Conservation (phyloP, 37 sponge, comb jelly and placozoan species). For the Agelas oroides region DNA sequence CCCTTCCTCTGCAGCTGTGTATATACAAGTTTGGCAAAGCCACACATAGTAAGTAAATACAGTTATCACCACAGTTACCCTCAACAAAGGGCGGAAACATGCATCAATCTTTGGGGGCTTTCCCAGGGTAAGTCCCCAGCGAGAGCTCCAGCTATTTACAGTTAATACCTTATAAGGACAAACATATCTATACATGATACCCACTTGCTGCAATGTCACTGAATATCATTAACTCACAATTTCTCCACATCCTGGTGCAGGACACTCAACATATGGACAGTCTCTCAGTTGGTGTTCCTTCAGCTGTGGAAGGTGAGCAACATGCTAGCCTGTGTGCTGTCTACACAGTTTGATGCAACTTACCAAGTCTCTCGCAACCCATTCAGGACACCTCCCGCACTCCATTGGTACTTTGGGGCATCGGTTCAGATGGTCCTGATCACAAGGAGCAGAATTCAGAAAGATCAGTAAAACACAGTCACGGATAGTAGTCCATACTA, state of each 20-base stretch:
- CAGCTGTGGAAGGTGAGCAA: neutral
- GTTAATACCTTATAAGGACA: neutral
- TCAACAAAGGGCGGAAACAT: no score
- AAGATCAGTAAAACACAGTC: no score
- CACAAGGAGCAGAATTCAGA: neutral
- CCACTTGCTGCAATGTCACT: no score
- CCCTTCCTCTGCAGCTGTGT: no score
- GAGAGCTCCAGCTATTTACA: no score
- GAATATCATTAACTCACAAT: no score
- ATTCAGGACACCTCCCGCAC: slow-evolving; percentile 34
- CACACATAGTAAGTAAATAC: no score
- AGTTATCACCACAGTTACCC: no score
- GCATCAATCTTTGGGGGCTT: no score
- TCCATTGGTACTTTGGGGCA: slow-evolving; percentile 21
- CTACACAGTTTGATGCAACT: neutral
- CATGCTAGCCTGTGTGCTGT: neutral
- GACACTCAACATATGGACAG: slow-evolving; percentile 18
- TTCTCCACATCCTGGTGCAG: slow-evolving; percentile 33
- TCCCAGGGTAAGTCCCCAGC: no score
- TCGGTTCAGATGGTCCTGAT: slow-evolving; percentile 37
- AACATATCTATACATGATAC: no score
- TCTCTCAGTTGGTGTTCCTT: neutral
- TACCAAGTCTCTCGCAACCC: slow-evolving; percentile 5
- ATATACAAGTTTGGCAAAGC: no score
- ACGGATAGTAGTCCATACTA: neutral